Evolutionary conservation across 23 tunicate species (phyloP), one percentile per base, ranked within the genome.

Genomic region (Ciona savignyi): DNA sequence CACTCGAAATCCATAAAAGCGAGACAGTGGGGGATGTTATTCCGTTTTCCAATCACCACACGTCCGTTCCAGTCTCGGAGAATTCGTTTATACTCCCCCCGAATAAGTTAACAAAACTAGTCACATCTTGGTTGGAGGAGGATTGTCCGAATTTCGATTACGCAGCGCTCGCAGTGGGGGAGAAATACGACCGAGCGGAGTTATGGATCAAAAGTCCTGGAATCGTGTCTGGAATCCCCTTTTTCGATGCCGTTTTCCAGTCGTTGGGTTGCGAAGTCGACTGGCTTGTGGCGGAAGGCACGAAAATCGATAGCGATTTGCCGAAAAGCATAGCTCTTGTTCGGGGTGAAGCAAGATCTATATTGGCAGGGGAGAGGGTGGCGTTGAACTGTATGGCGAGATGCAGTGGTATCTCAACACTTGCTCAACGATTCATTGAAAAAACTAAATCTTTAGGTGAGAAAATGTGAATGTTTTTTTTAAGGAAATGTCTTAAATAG

Each of bases 351-450:
- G 42, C 42, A 68, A 24, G 74, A 61, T 33, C 68, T 31, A 85
- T 85, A 32, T 66, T 85, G 28, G 29, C 74, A 1, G 93, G 93
- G 15, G 93, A 85, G 61, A 63, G 93, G 32, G 42, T 69, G 29
- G 93, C 93, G 6, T 69, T 85, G n/a, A 85, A 85, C 65, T 79
- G 84, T 61, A 26, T 85, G 67, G 67, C 75, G 25, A 61, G 93
- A 68, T 34, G 80, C 27, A 85, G 93, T 73, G 93, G 93, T 4
- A 51, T 85, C 25, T 78, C 93, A 2, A 74, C 93, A 42, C 15
- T 42, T 6, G 56, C 56, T 9, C 56, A 42, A 42, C 9, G 56
- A 6, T 42, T 42, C 15, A 42, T 42, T 6, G 56, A 42, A 15
- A 42, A 42, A 42, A 42, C 56, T 6, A 42, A 15, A 42, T 42